These are phyloP conservation scores for Antennarius maculatus DNA, from an alignment of 2,797 vertebrate species.

Conservation along the genomic window DNA sequence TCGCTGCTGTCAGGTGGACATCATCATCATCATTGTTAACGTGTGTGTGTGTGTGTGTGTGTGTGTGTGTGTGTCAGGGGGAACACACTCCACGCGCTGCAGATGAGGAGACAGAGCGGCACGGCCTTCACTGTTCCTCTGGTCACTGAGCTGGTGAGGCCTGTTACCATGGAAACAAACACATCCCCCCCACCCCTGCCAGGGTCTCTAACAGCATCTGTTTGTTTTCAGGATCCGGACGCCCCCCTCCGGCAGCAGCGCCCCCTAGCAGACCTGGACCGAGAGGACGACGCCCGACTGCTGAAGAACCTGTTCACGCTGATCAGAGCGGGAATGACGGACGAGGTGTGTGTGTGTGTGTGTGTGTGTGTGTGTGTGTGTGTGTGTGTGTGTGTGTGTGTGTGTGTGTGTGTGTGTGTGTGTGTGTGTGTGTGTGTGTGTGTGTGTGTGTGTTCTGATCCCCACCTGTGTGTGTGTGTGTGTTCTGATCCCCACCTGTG, in stretches of 20 bases:
- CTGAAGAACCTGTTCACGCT: slow-evolving; percentile 95
- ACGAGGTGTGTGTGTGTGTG: slow-evolving; percentile 83
- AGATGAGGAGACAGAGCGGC: slow-evolving; percentile 84
- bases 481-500: slow-evolving; percentile 2
- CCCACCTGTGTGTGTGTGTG: slow-evolving; percentile 25
- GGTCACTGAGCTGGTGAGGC: slow-evolving; percentile 91
- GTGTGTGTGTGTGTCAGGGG: slow-evolving; percentile 82
- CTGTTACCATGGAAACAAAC: not conserved
- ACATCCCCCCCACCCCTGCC: not conserved
- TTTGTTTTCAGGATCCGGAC: slow-evolving; percentile 88
- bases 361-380: slow-evolving; percentile 10
- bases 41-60: slow-evolving; percentile 7
- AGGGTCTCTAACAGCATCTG: not conserved
- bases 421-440: slow-evolving; percentile 24
- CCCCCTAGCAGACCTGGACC: slow-evolving; percentile 94
- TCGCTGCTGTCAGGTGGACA: not conserved
- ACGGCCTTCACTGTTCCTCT: slow-evolving; percentile 85
- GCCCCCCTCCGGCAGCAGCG: slow-evolving; percentile 94
- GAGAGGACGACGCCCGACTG: slow-evolving; percentile 92
- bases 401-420: slow-evolving; percentile 33
- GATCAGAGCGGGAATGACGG: slow-evolving; percentile 95
- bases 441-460: slow-evolving; percentile 19
- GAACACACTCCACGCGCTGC: slow-evolving; percentile 92
- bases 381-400: slow-evolving; percentile 30
- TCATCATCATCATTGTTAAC: no score